Evolutionary conservation across 2,888 invertebrate genomes (phyloP).

Genomic region (Pristionchus maxplancki): DNA sequence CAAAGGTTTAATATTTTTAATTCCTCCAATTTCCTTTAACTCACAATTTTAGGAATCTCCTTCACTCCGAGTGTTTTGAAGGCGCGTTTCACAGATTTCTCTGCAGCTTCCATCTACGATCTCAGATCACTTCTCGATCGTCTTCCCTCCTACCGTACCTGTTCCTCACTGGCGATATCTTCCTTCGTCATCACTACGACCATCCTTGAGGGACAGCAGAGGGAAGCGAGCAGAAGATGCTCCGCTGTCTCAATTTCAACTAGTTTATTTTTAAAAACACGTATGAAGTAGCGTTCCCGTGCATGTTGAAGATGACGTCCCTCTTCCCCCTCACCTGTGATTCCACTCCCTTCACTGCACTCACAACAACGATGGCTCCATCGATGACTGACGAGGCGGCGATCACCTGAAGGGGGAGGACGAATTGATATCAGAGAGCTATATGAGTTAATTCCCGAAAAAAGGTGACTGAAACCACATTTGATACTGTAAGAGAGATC

Average conservation of each 20-base stretch:
- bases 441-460: not conserved
- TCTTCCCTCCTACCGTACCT: slow-evolving; percentile 62
- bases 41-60: slow-evolving; percentile 30
- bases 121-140: not conserved
- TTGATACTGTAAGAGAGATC: too few species aligned
- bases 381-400: slow-evolving; percentile 80
- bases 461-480: too few species aligned
- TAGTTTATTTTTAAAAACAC: too few species aligned
- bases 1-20: not conserved
- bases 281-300: too few species aligned
- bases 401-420: slow-evolving; percentile 56
- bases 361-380: slow-evolving; percentile 66
- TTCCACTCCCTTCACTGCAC: slow-evolving; percentile 45
- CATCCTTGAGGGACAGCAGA: slow-evolving; percentile 79
- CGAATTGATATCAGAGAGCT: not conserved
- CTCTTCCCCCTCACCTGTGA: slow-evolving; percentile 84
- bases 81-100: slow-evolving; percentile 43
- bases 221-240: slow-evolving; percentile 85
- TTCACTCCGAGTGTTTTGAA: slow-evolving; percentile 51
- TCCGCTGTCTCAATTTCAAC: slow-evolving; percentile 86
- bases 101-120: slow-evolving; percentile 33
- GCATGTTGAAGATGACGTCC: not conserved
- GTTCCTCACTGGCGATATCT: slow-evolving; percentile 78
- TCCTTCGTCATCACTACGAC: slow-evolving; percentile 85
- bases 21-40: not conserved